Percentiles rank a stretch among this genome's conserved stretches.
Evolutionary conservation across 2,888 invertebrate species (phyloP).

Genomic region (Campaea margaritaria): DNA sequence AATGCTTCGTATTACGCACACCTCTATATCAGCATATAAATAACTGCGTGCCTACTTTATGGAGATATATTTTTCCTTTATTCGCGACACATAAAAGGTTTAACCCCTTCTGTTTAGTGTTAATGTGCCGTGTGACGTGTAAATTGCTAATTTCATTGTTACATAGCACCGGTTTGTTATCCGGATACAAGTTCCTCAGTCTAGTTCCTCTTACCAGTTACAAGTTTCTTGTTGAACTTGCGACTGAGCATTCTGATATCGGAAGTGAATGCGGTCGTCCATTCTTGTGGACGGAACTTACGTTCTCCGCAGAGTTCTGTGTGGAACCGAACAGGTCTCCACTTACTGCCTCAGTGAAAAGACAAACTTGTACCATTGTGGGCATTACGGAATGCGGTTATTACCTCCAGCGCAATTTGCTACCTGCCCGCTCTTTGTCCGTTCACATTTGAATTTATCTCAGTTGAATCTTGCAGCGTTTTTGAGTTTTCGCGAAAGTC

Average conservation of each 20-base stretch:
- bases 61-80: slow-evolving; percentile 28
- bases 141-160: slow-evolving; percentile 27
- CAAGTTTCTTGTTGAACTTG: slow-evolving; percentile 51
- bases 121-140: slow-evolving; percentile 24
- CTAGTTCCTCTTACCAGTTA: slow-evolving; percentile 36
- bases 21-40: slow-evolving; percentile 50
- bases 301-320: slow-evolving; percentile 47
- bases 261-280: slow-evolving; percentile 50
- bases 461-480: slow-evolving; percentile 13
- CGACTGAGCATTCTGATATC: slow-evolving; percentile 51
- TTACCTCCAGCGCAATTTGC: slow-evolving; percentile 55
- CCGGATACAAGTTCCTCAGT: slow-evolving; percentile 34
- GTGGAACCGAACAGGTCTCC: slow-evolving; percentile 51
- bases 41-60: slow-evolving; percentile 44
- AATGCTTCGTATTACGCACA: slow-evolving; percentile 50
- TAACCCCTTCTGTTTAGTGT: slow-evolving; percentile 36
- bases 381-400: slow-evolving; percentile 56
- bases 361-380: slow-evolving; percentile 66
- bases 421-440: slow-evolving; percentile 47
- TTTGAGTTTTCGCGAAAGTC: slow-evolving; percentile 61
- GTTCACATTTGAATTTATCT: slow-evolving; percentile 40
- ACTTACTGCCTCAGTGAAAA: slow-evolving; percentile 51
- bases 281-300: slow-evolving; percentile 50
- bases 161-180: slow-evolving; percentile 31
- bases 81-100: slow-evolving; percentile 8